Base-by-base conservation (phyloP, 2,888 invertebrate genomes). In the Aethes cnicana region DNA sequence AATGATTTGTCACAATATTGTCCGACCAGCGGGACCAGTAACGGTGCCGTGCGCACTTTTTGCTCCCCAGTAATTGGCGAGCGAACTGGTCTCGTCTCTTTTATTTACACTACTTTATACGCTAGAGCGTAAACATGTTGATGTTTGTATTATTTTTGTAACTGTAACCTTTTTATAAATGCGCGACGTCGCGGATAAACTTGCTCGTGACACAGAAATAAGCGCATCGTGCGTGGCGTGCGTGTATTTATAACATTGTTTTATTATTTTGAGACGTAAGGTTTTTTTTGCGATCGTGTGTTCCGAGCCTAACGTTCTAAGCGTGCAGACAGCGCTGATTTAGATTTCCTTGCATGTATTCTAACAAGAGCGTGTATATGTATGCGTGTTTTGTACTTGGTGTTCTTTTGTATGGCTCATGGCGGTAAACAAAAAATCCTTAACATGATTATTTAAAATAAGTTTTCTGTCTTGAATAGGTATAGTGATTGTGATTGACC, bases 1-100 rank as follows among this genome's bases (percentile, higher is more conserved):
- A 61, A 62, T 69, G 66, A 74, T 74, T 76, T 77, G 77, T 77
- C 71, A 66, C 69, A 66, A 64, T 67, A 72, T 63, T 59, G 68
- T 58, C 57, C 23, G 18, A 9, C 16, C 26, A 68, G 59, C 66
- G 72, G 68, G 67, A 64, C 61, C 46, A 35, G 47, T 81, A 88
- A 86, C 87, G 84, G 88, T 77, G 65, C 58, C 37, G 46, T 39
- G 53, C 69, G 75, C 66, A 72, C 65, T 76, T 74, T 77, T 68
- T 64, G 64, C 64, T 62, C 59, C 64, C 69, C 72, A 71, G 72
- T 72, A 72, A 75, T 74, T 69, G 72, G 70, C 65, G 37, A 35
- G 28, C 21, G 20, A 35, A 37, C 53, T 26, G 39, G 44, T 46
- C 32, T 20, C 14, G 5, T 25, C 43, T 46, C 39, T 61, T 65